phyloP scores from a whole-genome alignment of 2,888 invertebrate genomes.

The Limnephilus rhombicus region DNA sequence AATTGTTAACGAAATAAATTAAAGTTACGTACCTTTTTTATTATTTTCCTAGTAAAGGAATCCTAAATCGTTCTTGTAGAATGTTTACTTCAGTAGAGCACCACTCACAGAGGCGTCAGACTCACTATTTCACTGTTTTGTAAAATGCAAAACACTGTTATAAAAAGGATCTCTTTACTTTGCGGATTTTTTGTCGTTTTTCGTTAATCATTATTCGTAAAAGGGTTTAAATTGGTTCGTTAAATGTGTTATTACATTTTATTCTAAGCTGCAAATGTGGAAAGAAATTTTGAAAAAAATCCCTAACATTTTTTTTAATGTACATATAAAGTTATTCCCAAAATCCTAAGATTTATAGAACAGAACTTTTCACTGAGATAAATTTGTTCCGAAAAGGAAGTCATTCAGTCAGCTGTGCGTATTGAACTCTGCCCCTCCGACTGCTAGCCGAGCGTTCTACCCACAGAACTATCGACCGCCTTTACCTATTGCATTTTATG shows the following conservation, averaged over 20 bases:
- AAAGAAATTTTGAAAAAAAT: not conserved
- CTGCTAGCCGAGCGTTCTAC: not conserved
- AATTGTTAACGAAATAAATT: too few species aligned
- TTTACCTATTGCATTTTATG: not conserved
- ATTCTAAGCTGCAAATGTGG: not conserved
- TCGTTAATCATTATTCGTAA: not conserved
- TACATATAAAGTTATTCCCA: not conserved
- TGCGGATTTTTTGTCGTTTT: constrained; percentile 8
- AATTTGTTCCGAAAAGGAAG: too few species aligned
- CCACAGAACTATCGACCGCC: not conserved
- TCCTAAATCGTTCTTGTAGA: not conserved
- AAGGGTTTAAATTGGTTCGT: not conserved
- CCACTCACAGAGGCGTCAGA: not conserved
- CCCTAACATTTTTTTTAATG: too few species aligned
- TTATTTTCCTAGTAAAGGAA: not conserved
- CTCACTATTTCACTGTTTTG: constrained; percentile 10
- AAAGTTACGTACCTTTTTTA: not conserved
- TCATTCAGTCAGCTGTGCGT: too few species aligned
- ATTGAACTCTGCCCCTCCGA: not conserved
- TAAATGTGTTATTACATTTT: constrained; percentile 11
- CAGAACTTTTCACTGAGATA: too few species aligned
- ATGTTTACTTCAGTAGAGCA: not conserved
- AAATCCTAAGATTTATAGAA: not conserved
- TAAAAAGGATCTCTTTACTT: not conserved
- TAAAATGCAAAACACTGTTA: constrained; percentile 24